Conservation (phyloP, 2,888 invertebrate species). For the Physocephala rufipes region DNA sequence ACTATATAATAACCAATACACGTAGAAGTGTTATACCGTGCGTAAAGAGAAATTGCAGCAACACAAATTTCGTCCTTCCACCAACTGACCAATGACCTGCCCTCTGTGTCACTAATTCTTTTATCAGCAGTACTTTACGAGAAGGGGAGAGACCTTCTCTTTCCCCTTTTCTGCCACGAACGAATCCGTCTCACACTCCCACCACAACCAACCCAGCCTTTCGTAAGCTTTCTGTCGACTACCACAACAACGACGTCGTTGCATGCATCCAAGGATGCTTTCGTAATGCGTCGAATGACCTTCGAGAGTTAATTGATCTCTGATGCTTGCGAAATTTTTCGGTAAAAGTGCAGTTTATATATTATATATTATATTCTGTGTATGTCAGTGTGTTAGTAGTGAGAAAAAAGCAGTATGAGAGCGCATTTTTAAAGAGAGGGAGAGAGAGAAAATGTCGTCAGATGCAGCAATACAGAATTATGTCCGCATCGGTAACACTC, state of each 20-base stretch:
- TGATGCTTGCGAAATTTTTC: constrained; percentile 36
- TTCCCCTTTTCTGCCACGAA: neutral
- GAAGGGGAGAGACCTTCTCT: too few species aligned
- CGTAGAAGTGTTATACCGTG: neutral
- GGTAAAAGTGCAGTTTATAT: constrained; percentile 37
- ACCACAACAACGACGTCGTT: constrained; percentile 25
- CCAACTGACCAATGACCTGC: neutral
- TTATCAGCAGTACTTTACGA: neutral
- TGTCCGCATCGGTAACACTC: constrained; percentile 19
- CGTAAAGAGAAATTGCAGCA: neutral
- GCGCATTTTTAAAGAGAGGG: neutral
- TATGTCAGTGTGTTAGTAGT: constrained; percentile 6
- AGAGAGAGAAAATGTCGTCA: neutral
- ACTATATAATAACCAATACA: neutral
- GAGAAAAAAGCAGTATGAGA: constrained; percentile 13
- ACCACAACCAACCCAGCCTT: neutral
- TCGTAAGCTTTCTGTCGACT: constrained; percentile 31
- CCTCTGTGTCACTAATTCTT: constrained; percentile 8
- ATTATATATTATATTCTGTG: neutral
- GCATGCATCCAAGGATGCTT: constrained; percentile 52
- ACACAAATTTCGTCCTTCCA: neutral
- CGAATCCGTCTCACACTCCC: neutral
- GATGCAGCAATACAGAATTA: neutral
- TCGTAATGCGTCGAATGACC: constrained; percentile 56
- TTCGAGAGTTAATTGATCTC: constrained; percentile 60